Percentiles rank a stretch among this genome's conserved stretches.
Conservation (phyloP, 1,140 invertebrate genomes). For the Eciton burchellii region DNA sequence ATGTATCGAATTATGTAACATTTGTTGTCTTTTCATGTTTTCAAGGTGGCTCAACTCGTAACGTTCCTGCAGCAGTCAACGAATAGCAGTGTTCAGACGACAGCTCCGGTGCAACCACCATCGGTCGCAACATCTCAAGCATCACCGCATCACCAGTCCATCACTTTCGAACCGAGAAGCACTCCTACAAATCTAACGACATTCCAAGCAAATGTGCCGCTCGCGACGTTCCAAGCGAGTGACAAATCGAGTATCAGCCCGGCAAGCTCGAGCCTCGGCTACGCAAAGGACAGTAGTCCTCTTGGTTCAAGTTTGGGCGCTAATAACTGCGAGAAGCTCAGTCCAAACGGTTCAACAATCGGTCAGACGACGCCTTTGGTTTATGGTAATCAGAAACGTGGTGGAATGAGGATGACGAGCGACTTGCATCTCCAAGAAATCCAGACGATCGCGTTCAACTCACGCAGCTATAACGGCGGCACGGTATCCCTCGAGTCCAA, state of each 20-base stretch:
- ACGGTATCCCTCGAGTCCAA: conserved; percentile 52
- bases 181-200: conserved; percentile 83
- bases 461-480: conserved; percentile 75
- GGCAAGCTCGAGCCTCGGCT: conserved; percentile 82
- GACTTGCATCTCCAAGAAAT: conserved; percentile 81
- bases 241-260: conserved; percentile 84
- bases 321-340: conserved; percentile 80
- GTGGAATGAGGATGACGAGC: conserved; percentile 58
- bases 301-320: conserved; percentile 78
- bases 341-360: conserved; percentile 78
- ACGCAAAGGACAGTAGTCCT: conserved; percentile 81
- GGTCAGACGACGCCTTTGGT: conserved; percentile 82
- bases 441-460: conserved; percentile 80
- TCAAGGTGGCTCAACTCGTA: conserved; percentile 88
- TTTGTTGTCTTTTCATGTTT: conserved; percentile 31
- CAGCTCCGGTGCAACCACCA: conserved; percentile 71
- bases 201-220: conserved; percentile 82
- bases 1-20: neutral
- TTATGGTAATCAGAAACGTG: conserved; percentile 74
- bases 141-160: conserved; percentile 30
- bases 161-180: conserved; percentile 74
- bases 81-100: conserved; percentile 68
- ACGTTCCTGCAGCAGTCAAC: conserved; percentile 88
- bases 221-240: conserved; percentile 82
- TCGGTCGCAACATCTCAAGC: conserved; percentile 71